phyloP scores from a whole-genome alignment of 2,113 vertebrate species.

The Junco hyemalis region DNA sequence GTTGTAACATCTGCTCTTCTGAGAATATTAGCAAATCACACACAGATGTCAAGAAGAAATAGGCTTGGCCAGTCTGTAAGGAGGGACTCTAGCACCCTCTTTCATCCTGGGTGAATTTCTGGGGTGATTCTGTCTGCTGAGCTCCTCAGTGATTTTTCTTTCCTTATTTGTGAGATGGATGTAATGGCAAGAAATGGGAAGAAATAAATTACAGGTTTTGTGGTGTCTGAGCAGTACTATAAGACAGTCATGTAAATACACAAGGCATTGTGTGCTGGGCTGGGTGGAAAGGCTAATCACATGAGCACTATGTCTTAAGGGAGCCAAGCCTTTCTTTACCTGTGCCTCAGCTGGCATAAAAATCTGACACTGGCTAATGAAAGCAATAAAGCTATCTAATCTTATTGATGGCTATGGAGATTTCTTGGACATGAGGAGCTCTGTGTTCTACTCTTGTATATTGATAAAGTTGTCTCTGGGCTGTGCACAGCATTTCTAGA shows the following conservation, averaged over 20 bases:
- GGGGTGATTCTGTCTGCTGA: neutral
- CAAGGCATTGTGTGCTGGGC: neutral
- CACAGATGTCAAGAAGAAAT: conserved; percentile 8
- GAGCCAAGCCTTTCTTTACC: neutral
- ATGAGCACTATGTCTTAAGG: conserved; percentile 11
- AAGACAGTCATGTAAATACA: neutral
- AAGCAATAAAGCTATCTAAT: conserved; percentile 31
- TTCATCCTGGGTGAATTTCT: neutral
- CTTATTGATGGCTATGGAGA: conserved; percentile 32
- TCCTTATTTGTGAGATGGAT: neutral
- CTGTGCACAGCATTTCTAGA: neutral
- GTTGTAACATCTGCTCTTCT: conserved; percentile 1
- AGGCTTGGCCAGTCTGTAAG: neutral
- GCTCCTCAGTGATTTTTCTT: neutral
- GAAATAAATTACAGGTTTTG: conserved; percentile 15
- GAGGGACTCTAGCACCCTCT: neutral
- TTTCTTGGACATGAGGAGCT: neutral
- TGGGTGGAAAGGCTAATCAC: conserved; percentile 42
- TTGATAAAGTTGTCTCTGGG: neutral
- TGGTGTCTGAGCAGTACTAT: neutral
- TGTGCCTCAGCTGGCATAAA: conserved; percentile 15
- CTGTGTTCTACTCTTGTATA: neutral
- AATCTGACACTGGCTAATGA: conserved; percentile 45
- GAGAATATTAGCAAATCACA: conserved; percentile 22
- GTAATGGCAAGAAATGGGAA: neutral